Conservation (phyloP, 1,140 invertebrate species). For the Zaprionus nigranus region DNA sequence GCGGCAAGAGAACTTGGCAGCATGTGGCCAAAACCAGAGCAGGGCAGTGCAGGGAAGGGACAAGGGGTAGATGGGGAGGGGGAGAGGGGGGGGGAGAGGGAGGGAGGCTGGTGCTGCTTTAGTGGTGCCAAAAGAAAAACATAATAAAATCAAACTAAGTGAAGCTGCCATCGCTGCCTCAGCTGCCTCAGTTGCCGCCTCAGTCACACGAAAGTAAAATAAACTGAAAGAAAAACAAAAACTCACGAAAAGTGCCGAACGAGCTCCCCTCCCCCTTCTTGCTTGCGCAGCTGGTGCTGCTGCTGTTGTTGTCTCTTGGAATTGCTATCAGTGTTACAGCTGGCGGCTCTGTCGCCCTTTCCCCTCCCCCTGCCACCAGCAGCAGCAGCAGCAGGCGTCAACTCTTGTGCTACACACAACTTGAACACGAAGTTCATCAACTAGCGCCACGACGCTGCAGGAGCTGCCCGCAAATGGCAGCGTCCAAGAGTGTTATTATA, state of each 20-base stretch:
- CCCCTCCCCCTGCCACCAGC: constrained; percentile 6
- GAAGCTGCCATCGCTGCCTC: constrained; percentile 60
- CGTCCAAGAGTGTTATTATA: constrained; percentile 71
- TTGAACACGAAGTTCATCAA: constrained; percentile 83
- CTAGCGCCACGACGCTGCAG: constrained; percentile 50
- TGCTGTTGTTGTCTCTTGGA: constrained; percentile 75
- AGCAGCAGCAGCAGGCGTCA: constrained; percentile 72
- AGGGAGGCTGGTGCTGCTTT: not conserved
- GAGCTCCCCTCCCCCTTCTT: not conserved
- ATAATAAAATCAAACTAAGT: constrained; percentile 82
- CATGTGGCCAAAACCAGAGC: constrained; percentile 68
- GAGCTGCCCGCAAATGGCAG: constrained; percentile 69
- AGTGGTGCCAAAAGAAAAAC: constrained; percentile 79
- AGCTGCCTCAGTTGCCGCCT: constrained; percentile 44
- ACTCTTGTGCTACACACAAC: constrained; percentile 82
- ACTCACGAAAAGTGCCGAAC: constrained; percentile 68
- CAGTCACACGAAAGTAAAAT: constrained; percentile 80
- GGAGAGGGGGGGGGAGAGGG: too few relatives aligned
- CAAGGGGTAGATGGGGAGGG: not conserved
- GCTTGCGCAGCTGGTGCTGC: constrained; percentile 14
- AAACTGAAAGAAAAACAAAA: constrained; percentile 82
- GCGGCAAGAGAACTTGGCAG: constrained; percentile 61
- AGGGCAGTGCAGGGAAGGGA: not conserved
- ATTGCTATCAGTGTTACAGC: constrained; percentile 82
- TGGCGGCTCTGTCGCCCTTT: constrained; percentile 55